phyloP scores from a whole-genome alignment of 2,888 invertebrate species.

The Phengaris alcon region DNA sequence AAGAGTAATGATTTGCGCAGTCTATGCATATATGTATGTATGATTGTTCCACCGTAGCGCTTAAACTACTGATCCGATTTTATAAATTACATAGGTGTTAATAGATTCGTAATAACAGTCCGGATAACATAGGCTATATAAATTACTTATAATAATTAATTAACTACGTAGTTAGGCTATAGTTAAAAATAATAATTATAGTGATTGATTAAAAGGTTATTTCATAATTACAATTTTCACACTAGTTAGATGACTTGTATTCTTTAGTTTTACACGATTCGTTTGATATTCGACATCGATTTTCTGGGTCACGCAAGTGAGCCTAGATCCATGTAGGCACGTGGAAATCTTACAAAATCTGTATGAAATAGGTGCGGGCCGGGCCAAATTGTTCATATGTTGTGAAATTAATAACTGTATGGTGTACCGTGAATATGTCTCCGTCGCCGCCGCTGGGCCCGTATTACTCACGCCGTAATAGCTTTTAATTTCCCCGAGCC shows the following conservation, averaged over 20 bases:
- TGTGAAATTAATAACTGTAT: conserved; percentile 30
- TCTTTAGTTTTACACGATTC: not conserved
- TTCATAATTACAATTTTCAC: no score
- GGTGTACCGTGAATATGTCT: conserved; percentile 63
- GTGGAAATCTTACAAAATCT: conserved; percentile 18
- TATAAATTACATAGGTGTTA: no score
- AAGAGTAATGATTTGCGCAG: no score
- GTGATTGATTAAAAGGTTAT: no score
- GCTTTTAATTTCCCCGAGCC: conserved; percentile 70
- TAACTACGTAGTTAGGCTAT: no score
- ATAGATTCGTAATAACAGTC: no score
- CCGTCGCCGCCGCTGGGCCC: conserved; percentile 50
- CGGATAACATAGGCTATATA: no score
- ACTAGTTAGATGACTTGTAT: not conserved
- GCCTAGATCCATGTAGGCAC: not conserved
- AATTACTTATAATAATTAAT: no score
- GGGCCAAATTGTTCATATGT: conserved; percentile 42
- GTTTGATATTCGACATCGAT: not conserved
- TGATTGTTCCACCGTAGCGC: no score
- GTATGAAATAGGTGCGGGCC: conserved; percentile 8
- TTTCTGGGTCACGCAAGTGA: not conserved
- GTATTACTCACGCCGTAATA: conserved; percentile 30
- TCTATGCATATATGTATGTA: no score
- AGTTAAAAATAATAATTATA: no score
- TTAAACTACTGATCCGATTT: no score